Conservation (phyloP, 92 coral and sea anemone species). For the Palythoa heliodiscus region DNA sequence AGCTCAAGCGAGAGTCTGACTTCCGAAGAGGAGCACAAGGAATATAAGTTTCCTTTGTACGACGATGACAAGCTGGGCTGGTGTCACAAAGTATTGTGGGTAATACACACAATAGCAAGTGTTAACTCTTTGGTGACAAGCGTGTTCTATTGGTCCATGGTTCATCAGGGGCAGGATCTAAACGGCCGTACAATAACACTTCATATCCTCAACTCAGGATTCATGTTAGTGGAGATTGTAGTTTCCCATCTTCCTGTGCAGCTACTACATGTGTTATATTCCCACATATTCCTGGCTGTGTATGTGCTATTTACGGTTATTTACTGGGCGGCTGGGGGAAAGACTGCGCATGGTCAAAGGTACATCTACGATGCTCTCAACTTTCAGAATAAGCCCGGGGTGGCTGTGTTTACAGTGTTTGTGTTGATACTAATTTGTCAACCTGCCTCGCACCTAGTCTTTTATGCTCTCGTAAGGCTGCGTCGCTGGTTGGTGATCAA, state of each 20-base stretch:
- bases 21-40: slow-evolving; percentile 22
- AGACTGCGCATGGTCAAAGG: slow-evolving; percentile 48
- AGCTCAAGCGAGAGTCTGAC: slow-evolving; percentile 31
- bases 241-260: slow-evolving; percentile 83
- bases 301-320: slow-evolving; percentile 85
- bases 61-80: slow-evolving; percentile 58
- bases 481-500: slow-evolving; percentile 74
- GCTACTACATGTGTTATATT: slow-evolving; percentile 76
- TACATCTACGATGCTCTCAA: slow-evolving; percentile 78
- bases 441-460: slow-evolving; percentile 58
- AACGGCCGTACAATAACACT: slow-evolving; percentile 64
- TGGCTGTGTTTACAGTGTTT: slow-evolving; percentile 67
- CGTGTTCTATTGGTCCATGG: slow-evolving; percentile 70
- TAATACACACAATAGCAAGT: slow-evolving; percentile 77
- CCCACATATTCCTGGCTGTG: slow-evolving; percentile 67
- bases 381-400: slow-evolving; percentile 63
- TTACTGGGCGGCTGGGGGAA: slow-evolving; percentile 92
- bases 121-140: slow-evolving; percentile 75
- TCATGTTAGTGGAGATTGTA: slow-evolving; percentile 76
- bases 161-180: slow-evolving; percentile 49
- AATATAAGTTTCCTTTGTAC: slow-evolving; percentile 10
- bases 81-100: slow-evolving; percentile 75
- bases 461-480: slow-evolving; percentile 58
- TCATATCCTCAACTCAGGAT: slow-evolving; percentile 69
- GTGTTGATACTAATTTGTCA: slow-evolving; percentile 62